Evolutionary conservation across 2,113 vertebrate species (phyloP).

Genomic region (Trichomycterus rosablanca): DNA sequence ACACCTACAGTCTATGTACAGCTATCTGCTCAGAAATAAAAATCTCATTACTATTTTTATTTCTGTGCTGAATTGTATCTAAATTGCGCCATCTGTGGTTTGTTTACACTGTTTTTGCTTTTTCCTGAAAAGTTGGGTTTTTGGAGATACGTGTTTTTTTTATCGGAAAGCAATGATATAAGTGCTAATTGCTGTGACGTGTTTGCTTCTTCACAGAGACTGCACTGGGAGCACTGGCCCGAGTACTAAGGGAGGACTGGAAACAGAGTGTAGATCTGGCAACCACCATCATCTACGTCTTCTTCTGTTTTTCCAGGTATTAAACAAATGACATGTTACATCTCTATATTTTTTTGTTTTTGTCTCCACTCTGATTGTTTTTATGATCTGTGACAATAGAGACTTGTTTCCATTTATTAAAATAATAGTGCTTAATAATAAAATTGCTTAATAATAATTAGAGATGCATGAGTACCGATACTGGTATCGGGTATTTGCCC

Average conservation of each 20-base stretch:
- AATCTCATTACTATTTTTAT: too few relatives aligned
- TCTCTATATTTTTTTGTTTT: background rate
- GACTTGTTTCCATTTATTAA: slow-evolving; percentile 41
- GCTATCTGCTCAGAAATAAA: too few relatives aligned
- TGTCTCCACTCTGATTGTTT: slow-evolving; percentile 15
- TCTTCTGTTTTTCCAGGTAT: slow-evolving; percentile 94
- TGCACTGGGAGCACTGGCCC: slow-evolving; percentile 80
- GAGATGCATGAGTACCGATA: too few relatives aligned
- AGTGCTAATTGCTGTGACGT: slow-evolving; percentile 19
- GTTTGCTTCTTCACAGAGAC: slow-evolving; percentile 67
- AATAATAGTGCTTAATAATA: slow-evolving; percentile 42
- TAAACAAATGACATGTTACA: slow-evolving; percentile 22
- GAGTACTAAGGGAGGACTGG: slow-evolving; percentile 91
- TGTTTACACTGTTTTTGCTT: too few relatives aligned
- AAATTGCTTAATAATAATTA: background rate
- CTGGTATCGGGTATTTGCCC: too few relatives aligned
- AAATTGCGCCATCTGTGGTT: too few relatives aligned
- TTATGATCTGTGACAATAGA: slow-evolving; percentile 36
- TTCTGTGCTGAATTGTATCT: too few relatives aligned
- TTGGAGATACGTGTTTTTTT: too few relatives aligned
- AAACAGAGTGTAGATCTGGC: slow-evolving; percentile 89
- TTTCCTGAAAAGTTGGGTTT: too few relatives aligned
- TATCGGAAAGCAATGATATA: too few relatives aligned
- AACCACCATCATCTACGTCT: slow-evolving; percentile 89
- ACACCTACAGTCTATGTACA: too few relatives aligned